A percentile compares a stretch with the other conserved stretches of the same genome.
These are phyloP conservation scores for Noctilio leporinus DNA, from an alignment of 2,113 vertebrate genomes.

Conservation along the genomic window DNA sequence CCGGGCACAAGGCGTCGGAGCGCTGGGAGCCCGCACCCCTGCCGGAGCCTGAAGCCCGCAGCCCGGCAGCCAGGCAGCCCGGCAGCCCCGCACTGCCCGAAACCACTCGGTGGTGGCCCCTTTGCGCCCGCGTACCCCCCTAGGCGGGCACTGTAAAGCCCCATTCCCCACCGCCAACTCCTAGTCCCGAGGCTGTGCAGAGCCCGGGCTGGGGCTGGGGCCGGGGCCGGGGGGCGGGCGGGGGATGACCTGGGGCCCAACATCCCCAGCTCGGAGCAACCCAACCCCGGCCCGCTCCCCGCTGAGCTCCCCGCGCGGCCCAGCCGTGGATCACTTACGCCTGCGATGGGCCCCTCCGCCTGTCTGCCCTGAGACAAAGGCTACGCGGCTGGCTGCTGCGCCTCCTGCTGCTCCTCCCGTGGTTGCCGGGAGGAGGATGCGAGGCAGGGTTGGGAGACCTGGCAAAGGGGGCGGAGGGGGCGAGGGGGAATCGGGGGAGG, in stretches of 20 bases:
- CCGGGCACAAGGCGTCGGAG: not conserved
- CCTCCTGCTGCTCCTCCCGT: constrained; percentile 19
- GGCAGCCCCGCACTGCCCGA: not conserved
- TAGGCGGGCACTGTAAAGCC: not conserved
- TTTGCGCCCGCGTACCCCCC: not conserved
- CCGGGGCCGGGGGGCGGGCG: too few species aligned
- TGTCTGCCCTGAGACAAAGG: constrained; percentile 34
- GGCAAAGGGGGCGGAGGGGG: not conserved
- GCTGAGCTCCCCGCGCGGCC: not conserved
- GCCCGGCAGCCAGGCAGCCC: not conserved
- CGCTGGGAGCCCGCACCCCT: not conserved
- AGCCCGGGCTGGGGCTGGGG: too few species aligned
- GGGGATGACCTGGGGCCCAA: accelerated
- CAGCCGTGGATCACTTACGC: constrained; percentile 51
- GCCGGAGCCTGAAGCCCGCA: not conserved
- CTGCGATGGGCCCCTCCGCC: constrained; percentile 4
- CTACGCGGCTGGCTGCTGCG: constrained; percentile 8
- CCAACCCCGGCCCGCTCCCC: not conserved
- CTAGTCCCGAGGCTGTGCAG: not conserved
- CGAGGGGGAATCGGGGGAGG: not conserved
- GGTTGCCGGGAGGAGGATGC: not conserved
- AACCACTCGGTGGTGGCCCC: not conserved
- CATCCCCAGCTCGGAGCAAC: not conserved
- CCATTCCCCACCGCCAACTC: not conserved
- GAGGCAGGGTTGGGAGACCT: not conserved